A percentile compares a stretch with the other conserved stretches of the same genome.
Evolutionary conservation across 2,888 invertebrate genomes (phyloP).

Genomic region (Patella ulyssiponensis): DNA sequence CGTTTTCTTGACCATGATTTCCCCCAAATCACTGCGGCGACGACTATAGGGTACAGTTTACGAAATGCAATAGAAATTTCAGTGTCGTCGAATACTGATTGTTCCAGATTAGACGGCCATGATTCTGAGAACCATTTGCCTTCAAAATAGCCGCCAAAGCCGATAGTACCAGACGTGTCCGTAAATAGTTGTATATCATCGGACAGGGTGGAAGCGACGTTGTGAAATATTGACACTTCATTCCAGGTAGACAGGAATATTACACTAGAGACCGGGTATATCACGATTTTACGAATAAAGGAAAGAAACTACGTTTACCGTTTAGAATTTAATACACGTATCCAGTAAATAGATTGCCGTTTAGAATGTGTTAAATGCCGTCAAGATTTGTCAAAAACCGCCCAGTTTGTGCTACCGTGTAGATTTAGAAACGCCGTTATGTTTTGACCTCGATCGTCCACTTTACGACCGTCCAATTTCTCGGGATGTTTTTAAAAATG

Average conservation of each 20-base stretch:
- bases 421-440: no score
- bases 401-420: no score
- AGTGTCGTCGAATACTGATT: neutral
- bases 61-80: constrained; percentile 29
- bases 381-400: no score
- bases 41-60: constrained; percentile 36
- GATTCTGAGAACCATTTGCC: constrained; percentile 28
- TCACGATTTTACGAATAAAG: no score
- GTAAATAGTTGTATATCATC: constrained; percentile 11
- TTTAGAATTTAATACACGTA: no score
- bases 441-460: no score
- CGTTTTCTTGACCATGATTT: constrained; percentile 20
- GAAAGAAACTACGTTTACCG: no score
- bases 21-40: constrained; percentile 28
- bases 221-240: neutral
- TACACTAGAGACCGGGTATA: no score
- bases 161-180: constrained; percentile 20
- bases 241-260: neutral
- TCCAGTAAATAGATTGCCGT: no score
- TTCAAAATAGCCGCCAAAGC: constrained; percentile 29
- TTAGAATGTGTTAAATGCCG: no score
- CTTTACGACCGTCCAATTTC: no score
- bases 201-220: neutral
- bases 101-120: constrained; percentile 22
- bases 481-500: no score